These are phyloP conservation scores for Gambusia affinis DNA, from an alignment of 2,113 vertebrate species.

Conservation along the genomic window DNA sequence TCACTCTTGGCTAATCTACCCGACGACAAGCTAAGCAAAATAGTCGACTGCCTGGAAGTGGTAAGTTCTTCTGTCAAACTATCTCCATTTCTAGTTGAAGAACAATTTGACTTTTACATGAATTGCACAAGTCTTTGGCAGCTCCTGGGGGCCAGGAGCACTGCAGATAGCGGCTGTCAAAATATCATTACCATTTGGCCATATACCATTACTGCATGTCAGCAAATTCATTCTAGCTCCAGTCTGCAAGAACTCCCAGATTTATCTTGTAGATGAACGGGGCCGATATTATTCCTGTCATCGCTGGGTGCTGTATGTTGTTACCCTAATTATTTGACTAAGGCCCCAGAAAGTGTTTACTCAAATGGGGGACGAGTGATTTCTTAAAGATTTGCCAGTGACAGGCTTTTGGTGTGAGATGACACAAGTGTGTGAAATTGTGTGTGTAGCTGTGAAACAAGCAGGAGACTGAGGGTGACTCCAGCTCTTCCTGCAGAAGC, in stretches of 20 bases:
- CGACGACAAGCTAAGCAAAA: constrained; percentile 81
- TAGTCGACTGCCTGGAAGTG: constrained; percentile 84
- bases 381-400: constrained; percentile 73
- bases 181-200: constrained; percentile 68
- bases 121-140: constrained; percentile 31
- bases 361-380: constrained; percentile 66
- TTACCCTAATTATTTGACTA: constrained; percentile 76
- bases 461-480: constrained; percentile 34
- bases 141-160: constrained; percentile 26
- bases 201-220: constrained; percentile 61
- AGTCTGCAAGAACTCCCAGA: constrained; percentile 51
- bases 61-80: constrained; percentile 72
- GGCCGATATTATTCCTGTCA: constrained; percentile 66
- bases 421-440: constrained; percentile 25
- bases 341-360: constrained; percentile 69
- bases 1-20: constrained; percentile 79
- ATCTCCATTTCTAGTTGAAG: constrained; percentile 20
- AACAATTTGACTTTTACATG: constrained; percentile 40
- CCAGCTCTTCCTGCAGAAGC: constrained; percentile 19
- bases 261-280: constrained; percentile 63
- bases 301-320: constrained; percentile 60
- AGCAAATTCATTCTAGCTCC: constrained; percentile 45
- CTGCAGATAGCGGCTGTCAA: constrained; percentile 69
- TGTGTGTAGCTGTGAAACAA: constrained; percentile 8
- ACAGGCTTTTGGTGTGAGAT: constrained; percentile 52